Evolutionary conservation across 2,113 vertebrate genomes (phyloP), one percentile per base, ranked within the genome.

Genomic region (Xyrauchen texanus): DNA sequence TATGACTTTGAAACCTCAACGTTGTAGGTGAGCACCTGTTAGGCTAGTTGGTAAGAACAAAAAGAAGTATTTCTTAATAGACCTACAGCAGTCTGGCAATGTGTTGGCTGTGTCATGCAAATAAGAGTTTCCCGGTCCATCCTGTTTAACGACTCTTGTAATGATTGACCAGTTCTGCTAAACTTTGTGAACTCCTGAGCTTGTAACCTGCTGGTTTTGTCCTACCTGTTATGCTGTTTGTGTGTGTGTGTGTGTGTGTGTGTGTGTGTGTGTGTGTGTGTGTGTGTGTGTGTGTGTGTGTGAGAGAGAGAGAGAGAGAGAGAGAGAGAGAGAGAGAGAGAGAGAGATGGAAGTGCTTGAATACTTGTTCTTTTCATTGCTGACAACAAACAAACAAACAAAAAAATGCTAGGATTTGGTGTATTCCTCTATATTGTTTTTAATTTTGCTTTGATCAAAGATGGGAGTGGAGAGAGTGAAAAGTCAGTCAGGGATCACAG

Each of bases 11-110:
- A 62, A 62, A 49, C 15, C 58, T 42, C 45, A 62, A 13, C 46
- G 71, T 8, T 12, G 5, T 6, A 74, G 71, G 71, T 74, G 71
- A 74, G 58, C 71, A 61, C n/a, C 15, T 51, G n/a, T 16, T 45
- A 42, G 44, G n/a, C 21, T 57, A 34, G 13, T 6, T 4, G 52
- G 11, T 9, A 53, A 12, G 51, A 3, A 34, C 21, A 4, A 3
- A 0, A 34, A 34, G n/a, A 0, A 12, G 9, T n/a, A 21, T 51
- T 74, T 16, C 9, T 21, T 16, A 7, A 5, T 7, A 46, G 52
- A 11, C 34, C 34, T 13, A 7, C 13, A 9, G 6, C 6, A 70
- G 57, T 15, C 12, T 60, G 6, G 21, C 1, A 52, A 2, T 12
- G 45, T 49, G 57, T 62, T 63, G 7, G 53, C 63, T 57, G 6